phyloP scores from a whole-genome alignment of 2,888 invertebrate genomes.

The Pandemis corylana region DNA sequence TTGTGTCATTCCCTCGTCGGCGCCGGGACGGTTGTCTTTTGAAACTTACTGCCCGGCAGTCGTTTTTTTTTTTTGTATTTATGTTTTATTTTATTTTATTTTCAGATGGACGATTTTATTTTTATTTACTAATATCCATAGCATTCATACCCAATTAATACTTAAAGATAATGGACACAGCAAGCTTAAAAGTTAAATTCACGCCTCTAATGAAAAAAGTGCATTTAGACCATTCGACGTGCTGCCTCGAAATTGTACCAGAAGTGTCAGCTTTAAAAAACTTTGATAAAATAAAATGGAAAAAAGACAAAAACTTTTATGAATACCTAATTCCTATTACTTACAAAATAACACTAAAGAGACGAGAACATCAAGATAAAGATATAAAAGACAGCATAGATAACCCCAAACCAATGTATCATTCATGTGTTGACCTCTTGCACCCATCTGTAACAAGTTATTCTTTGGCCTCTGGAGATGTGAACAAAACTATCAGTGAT shows the following conservation, averaged over 20 bases:
- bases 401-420: conserved; percentile 59
- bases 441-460: conserved; percentile 52
- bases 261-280: conserved; percentile 66
- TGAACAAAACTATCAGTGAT: conserved; percentile 64
- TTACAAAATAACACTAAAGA: conserved; percentile 70
- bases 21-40: neutral
- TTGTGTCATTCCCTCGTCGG: too few species aligned
- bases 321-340: conserved; percentile 73
- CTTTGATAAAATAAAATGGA: conserved; percentile 68
- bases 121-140: conserved; percentile 43
- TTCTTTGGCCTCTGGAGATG: conserved; percentile 54
- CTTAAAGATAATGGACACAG: conserved; percentile 62
- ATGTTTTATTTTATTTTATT: conserved; percentile 41
- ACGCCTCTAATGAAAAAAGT: conserved; percentile 62
- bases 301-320: conserved; percentile 56
- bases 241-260: conserved; percentile 72
- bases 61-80: conserved; percentile 44
- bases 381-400: conserved; percentile 15
- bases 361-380: conserved; percentile 45
- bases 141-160: conserved; percentile 27
- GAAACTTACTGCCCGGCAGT: neutral
- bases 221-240: conserved; percentile 56
- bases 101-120: conserved; percentile 22
- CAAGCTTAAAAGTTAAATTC: conserved; percentile 68
- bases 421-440: conserved; percentile 74